A percentile compares a stretch with the other conserved stretches of the same genome.
These are phyloP conservation scores for Microchirus variegatus DNA, from an alignment of 2,797 vertebrate genomes.

Conservation along the genomic window DNA sequence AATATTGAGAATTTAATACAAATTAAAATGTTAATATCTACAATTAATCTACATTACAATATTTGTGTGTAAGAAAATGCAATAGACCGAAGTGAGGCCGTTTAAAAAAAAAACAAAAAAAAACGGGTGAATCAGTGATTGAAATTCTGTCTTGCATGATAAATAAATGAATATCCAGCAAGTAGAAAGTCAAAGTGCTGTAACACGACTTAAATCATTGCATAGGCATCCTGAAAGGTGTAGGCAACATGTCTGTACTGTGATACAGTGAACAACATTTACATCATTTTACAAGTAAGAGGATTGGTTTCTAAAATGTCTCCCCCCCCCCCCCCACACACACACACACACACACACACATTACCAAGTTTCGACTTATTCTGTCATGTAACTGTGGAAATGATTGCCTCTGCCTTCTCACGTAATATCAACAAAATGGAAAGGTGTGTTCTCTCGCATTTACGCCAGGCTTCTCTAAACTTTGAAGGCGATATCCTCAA, in stretches of 20 bases:
- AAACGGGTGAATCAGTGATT: neutral
- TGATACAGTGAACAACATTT: conserved; percentile 15
- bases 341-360: too few relatives aligned
- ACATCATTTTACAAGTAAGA: conserved; percentile 14
- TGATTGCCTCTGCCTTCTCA: neutral
- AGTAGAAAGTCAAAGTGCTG: conserved; percentile 5
- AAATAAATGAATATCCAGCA: conserved; percentile 18
- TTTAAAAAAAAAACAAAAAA: neutral
- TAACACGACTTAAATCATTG: conserved; percentile 34
- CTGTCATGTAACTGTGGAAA: neutral
- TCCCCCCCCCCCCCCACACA: too few relatives aligned
- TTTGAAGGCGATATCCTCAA: conserved; percentile 88
- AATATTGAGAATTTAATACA: conserved; percentile 42
- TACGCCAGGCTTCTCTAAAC: conserved; percentile 42
- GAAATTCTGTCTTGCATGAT: conserved; percentile 31
- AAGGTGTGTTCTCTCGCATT: neutral
- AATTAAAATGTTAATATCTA: conserved; percentile 57
- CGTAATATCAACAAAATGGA: neutral
- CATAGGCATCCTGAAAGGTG: conserved; percentile 52
- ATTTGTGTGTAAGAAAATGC: conserved; percentile 36
- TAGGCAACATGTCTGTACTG: conserved; percentile 11
- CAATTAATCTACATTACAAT: conserved; percentile 49
- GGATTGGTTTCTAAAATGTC: too few relatives aligned
- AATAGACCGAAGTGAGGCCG: conserved; percentile 20
- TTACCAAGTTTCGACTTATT: conserved; percentile 7